Base-by-base conservation (phyloP, 1,140 invertebrate species). In the Theocolax elegans region DNA sequence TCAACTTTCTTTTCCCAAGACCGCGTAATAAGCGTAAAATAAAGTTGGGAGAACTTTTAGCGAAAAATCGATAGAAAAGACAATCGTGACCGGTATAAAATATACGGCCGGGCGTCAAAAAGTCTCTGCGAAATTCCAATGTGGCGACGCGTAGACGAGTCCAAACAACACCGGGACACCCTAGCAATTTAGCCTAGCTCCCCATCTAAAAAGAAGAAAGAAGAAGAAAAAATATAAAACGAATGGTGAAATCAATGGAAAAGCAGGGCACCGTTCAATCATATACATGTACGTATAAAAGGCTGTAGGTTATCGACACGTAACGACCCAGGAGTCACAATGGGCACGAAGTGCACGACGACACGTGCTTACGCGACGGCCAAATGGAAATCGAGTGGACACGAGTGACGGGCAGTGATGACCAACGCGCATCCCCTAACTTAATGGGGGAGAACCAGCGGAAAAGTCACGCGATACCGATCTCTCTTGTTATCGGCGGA, bases 261-360 rank as follows among this genome's bases (percentile, higher is more conserved):
- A 27, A 1, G n/a, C 13, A 15, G 46, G 19, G 44, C n/a, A n/a
- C n/a, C n/a, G n/a, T n/a, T n/a, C n/a, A n/a, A n/a, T n/a, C n/a
- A n/a, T n/a, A n/a, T n/a, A n/a, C n/a, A n/a, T n/a, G n/a, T n/a
- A n/a, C n/a, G n/a, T 63, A 51, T 35, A 31, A 64, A 53, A 29
- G 31, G 49, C 23, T 29, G 21, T 31, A 21, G 2, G 15, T 2
- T n/a, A 51, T 0, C 70, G 77, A 74, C 80, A 84, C 81, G 83
- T 81, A 80, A 79, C n/a, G 7, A 13, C 3, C 31, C 6, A 7
- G 17, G 21, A 44, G 3, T 78, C 4, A 81, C 75, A 82, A 82
- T 78, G 76, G 75, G 60, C 78, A 75, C 49, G 72, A 81, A 82
- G 77, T 79, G 78, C 72, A 75, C 75, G 64, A 25, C 29, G 75